phyloP scores from a whole-genome alignment of 2,888 invertebrate species.

The Rhagium mordax region DNA sequence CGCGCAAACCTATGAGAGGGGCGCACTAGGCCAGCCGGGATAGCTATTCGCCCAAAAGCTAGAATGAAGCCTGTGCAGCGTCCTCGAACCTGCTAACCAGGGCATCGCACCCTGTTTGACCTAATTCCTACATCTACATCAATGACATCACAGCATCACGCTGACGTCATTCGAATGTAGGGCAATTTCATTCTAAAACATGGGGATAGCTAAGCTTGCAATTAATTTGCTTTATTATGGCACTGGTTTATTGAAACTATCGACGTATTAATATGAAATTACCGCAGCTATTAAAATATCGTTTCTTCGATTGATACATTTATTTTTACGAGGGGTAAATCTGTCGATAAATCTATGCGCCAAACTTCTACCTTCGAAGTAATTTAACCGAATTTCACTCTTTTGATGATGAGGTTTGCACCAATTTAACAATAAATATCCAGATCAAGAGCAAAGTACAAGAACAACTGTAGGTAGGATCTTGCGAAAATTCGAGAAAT shows the following conservation, averaged over 20 bases:
- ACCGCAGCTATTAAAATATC: background rate
- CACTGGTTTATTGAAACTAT: background rate
- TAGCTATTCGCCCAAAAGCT: slow-evolving; percentile 45
- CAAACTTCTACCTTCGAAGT: too few species aligned
- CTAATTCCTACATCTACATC: slow-evolving; percentile 54
- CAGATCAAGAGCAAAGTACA: too few species aligned
- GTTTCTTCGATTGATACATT: too few species aligned
- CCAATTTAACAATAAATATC: too few species aligned
- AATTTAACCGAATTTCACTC: too few species aligned
- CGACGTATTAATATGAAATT: background rate
- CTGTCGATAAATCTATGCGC: too few species aligned
- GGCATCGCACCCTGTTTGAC: slow-evolving; percentile 52
- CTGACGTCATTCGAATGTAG: slow-evolving; percentile 66
- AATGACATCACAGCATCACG: slow-evolving; percentile 79
- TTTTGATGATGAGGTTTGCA: too few species aligned
- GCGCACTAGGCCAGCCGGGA: slow-evolving; percentile 41
- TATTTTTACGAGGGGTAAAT: too few species aligned
- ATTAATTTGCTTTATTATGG: slow-evolving; percentile 48
- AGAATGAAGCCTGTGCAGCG: slow-evolving; percentile 66
- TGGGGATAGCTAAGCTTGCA: slow-evolving; percentile 59
- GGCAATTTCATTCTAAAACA: slow-evolving; percentile 78
- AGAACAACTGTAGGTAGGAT: too few species aligned
- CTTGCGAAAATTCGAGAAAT: too few species aligned
- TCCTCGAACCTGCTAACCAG: slow-evolving; percentile 65
- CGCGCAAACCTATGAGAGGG: slow-evolving; percentile 13